These are phyloP conservation scores for Leptinotarsa rubiginosa DNA, from an alignment of 2,888 invertebrate species.

Conservation along the genomic window DNA sequence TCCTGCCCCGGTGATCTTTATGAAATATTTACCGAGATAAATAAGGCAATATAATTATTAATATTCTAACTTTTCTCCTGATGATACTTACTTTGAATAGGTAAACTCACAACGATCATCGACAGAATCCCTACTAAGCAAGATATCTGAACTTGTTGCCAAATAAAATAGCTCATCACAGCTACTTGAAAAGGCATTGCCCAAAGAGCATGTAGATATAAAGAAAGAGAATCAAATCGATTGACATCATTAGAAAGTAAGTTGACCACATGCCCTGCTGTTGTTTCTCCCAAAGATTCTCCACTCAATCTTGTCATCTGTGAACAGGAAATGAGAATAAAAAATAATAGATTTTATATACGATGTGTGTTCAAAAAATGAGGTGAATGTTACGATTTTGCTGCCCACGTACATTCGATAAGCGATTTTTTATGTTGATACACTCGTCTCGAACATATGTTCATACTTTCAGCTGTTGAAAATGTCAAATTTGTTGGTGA, in stretches of 20 bases:
- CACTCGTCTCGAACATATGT: too few species aligned
- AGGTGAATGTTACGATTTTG: too few species aligned
- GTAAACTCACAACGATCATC: slow-evolving; percentile 68
- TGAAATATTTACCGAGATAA: too few species aligned
- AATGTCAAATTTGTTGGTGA: too few species aligned
- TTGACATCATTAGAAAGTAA: slow-evolving; percentile 87
- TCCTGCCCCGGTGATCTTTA: too few species aligned
- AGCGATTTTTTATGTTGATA: too few species aligned
- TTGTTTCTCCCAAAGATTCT: slow-evolving; percentile 81
- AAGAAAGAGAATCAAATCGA: slow-evolving; percentile 79
- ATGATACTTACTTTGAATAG: slow-evolving; percentile 67
- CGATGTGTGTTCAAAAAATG: too few species aligned
- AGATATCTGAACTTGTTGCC: slow-evolving; percentile 69
- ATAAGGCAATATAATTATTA: too few species aligned
- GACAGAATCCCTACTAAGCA: slow-evolving; percentile 73
- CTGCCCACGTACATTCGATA: too few species aligned
- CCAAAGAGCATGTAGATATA: slow-evolving; percentile 82
- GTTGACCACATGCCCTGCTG: slow-evolving; percentile 85
- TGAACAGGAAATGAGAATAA: slow-evolving; percentile 26
- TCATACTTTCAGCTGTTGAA: too few species aligned
- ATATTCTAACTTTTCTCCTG: background rate
- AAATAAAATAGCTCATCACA: slow-evolving; percentile 72
- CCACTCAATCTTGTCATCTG: slow-evolving; percentile 74
- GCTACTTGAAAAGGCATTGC: slow-evolving; percentile 81
- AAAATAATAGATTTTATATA: too few species aligned